Percentiles rank a stretch among this genome's conserved stretches.
Conservation (phyloP, 2,113 vertebrate genomes). For the Felis catus region F.catus_Fca126_mat1.0 CM031428.1:50863501-50864000, state of each 20-base stretch:
- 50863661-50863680: no score
- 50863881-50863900: neutral
- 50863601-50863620: no score
- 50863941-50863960: neutral
- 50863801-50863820: neutral
- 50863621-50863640: no score
- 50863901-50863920: accelerated
- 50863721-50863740: neutral
- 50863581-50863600: no score
- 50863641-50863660: no score
- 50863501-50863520: no score
- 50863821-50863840: neutral
- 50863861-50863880: neutral
- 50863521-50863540: no score
- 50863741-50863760: neutral
- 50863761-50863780: accelerated
- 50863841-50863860: neutral
- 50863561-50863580: no score
- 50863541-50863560: no score
- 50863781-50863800: neutral
- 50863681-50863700: no score
- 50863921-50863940: neutral
- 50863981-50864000: neutral
- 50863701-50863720: neutral
- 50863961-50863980: neutral